Percentiles rank a stretch among this genome's conserved stretches.
Conservation (phyloP, 2,797 vertebrate genomes). For the Cheirogaleus major region DNA sequence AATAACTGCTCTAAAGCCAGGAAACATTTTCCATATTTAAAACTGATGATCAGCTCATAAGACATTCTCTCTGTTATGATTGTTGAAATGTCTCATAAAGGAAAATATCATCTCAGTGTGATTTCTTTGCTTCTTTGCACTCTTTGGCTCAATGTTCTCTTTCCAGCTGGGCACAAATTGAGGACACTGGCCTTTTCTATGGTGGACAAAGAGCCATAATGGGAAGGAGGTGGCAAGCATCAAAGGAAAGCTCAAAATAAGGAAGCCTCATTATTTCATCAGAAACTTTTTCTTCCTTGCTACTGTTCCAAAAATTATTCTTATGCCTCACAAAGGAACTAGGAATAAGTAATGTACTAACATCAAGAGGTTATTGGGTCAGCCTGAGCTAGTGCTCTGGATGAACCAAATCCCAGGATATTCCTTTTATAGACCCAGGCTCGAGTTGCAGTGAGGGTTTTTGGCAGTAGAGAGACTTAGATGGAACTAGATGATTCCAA, state of each 20-base stretch:
- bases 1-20: conserved; percentile 56
- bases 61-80: conserved; percentile 77
- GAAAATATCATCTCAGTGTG: conserved; percentile 80
- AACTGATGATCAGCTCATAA: conserved; percentile 73
- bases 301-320: conserved; percentile 73
- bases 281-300: conserved; percentile 63
- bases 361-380: conserved; percentile 22
- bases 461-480: not conserved
- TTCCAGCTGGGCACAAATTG: conserved; percentile 76
- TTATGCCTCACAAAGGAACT: conserved; percentile 24
- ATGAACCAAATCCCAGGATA: conserved; percentile 20
- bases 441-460: not conserved
- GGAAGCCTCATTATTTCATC: conserved; percentile 75
- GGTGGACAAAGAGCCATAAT: conserved; percentile 56
- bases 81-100: conserved; percentile 71
- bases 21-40: conserved; percentile 76
- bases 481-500: not conserved
- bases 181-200: conserved; percentile 65
- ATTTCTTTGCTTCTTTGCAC: conserved; percentile 75
- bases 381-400: conserved; percentile 5
- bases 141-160: conserved; percentile 65
- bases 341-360: conserved; percentile 55
- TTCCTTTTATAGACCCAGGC: conserved; percentile 10
- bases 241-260: conserved; percentile 69
- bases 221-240: conserved; percentile 51